Base-by-base conservation (phyloP, 2,797 vertebrate species). In the Emydoidea blandingii region DNA sequence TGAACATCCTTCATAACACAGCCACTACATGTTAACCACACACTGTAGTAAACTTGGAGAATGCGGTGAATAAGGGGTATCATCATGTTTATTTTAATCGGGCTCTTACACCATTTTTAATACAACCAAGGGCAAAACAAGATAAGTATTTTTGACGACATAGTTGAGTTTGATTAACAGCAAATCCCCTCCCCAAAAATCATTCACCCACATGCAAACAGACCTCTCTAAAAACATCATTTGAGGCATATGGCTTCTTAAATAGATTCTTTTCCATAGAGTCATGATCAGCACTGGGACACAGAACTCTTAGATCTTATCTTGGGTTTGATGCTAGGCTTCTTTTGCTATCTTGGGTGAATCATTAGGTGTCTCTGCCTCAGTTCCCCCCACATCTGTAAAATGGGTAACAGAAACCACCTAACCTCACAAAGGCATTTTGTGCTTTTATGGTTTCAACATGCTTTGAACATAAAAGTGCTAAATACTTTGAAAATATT, bases 391-490 rank as follows among this genome's bases (percentile, higher is more conserved):
- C 18, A 52, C 8, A 44, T 1, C 3, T 8, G 12, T 74, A 86
- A 87, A 81, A 14, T 57, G 50, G 1, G 0, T 34, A 54, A 57
- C 2, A 50, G 49, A 50, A 0, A 0, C 6, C 34, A 65, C 21
- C 41, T 59, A 79, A 12, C 49, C 79, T 52, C 18, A 23, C 34
- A 37, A 19, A 81, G 15, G 15, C 59, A 62, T 62, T 62, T 85
- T 49, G 7, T 0, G 1, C 3, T 79, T 86, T 68, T 49, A 47
- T 79, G 59, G 34, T 50, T 62, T 31, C 15, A 78, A 7, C 10
- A 81, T 9, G 14, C 62, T 93, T 37, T 81, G 53, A 44, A 95
- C 14, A 14, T 54, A 54, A 21, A 31, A 72, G 0, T 37, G 79
- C 29, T 65, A 62, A 52, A 94, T n/a, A 5, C 4, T 4, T 12